Evolutionary conservation across 2,797 vertebrate species (phyloP), one percentile per base, ranked within the genome.

Genomic region (Spinibarbus caldwelli): DNA sequence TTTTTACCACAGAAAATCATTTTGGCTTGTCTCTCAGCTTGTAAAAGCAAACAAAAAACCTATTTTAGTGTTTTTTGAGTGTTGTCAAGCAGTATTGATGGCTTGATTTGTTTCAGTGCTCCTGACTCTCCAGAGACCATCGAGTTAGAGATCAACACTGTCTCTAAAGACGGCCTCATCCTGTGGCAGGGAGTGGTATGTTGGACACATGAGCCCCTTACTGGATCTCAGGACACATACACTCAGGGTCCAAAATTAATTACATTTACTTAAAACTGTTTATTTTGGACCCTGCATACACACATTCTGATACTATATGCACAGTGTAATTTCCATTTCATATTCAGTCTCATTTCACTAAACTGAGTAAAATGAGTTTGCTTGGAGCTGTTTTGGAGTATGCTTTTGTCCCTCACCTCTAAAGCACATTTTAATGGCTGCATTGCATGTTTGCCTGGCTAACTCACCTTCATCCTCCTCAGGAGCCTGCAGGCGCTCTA

Each of bases 101-200:
- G 4, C 54, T 31, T 72, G 54, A 34, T 80, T 31, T 31, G 23
- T 87, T 87, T 59, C 86, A 99, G 98, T 83, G 91, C 94, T 3
- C 96, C 95, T 0, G 94, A 96, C 57, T 90, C 94, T 0, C 96
- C 97, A 0, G 98, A 99, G 91, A 98, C 95, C 43, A 96, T 99
- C 0, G 96, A 98, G 90, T 90, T 99, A 89, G 98, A 99, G 87
- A 95, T 99, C 91, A 96, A 94, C 86, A 98, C 96, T 0, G 88
- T 29, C 83, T 95, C 96, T 0, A 73, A 93, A 0, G 93, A 95
- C 0, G 97, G 97, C 19, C 92, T 98, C 88, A 94, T 99, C 86
- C 92, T 99, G 83, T 99, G 98, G 98, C 97, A 99, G 85, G 97
- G 98, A 68, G 94, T 93, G 96, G 98, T 98, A 92, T 95, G 97